These are phyloP conservation scores for Nestor notabilis DNA, from an alignment of 2,113 vertebrate genomes.

Conservation along the genomic window DNA sequence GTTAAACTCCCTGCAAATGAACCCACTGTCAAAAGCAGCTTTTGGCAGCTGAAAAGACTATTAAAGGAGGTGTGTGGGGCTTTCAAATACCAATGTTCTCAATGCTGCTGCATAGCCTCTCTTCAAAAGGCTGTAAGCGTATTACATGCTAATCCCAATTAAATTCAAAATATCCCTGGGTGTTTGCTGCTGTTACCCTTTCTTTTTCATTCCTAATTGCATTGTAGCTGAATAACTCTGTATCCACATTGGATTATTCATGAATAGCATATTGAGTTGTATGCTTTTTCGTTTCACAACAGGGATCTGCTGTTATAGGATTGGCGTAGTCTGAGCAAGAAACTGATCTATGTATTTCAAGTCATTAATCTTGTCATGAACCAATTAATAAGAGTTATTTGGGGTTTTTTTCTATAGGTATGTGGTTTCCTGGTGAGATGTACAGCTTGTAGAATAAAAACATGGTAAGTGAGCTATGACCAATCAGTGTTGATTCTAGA, in stretches of 20 bases:
- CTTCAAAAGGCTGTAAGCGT: slow-evolving; percentile 44
- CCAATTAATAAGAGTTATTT: neutral
- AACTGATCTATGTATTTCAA: neutral
- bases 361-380: neutral
- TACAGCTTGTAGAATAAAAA: neutral
- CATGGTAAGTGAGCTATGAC: neutral
- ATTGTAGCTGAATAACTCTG: slow-evolving; percentile 8
- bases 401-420: neutral
- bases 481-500: neutral
- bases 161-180: slow-evolving; percentile 43
- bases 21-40: slow-evolving; percentile 33
- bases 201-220: slow-evolving; percentile 50
- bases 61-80: slow-evolving; percentile 53
- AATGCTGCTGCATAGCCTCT: neutral
- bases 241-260: neutral
- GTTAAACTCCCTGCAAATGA: slow-evolving; percentile 59
- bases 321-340: neutral
- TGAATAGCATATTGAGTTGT: neutral
- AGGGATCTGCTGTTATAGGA: neutral
- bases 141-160: slow-evolving; percentile 49
- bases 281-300: neutral
- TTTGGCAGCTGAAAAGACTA: slow-evolving; percentile 56
- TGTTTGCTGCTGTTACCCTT: slow-evolving; percentile 46
- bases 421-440: neutral
- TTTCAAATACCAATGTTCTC: slow-evolving; percentile 25